Percentiles rank a stretch among this genome's conserved stretches.
Conservation (phyloP, 2,113 vertebrate genomes). For the Poecile atricapillus region DNA sequence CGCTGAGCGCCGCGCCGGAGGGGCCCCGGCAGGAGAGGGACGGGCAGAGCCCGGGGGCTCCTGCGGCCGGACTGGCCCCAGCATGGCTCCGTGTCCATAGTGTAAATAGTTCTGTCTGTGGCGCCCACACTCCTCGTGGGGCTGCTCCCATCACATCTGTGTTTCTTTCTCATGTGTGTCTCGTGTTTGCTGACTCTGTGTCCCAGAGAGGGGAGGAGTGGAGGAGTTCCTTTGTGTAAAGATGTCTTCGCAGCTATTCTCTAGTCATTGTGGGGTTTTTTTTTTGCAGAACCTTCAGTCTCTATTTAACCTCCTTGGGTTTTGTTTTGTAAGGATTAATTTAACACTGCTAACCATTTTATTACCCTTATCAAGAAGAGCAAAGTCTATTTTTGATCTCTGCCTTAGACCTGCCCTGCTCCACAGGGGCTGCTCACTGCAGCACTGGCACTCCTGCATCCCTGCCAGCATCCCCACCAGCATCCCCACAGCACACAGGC, state of each 20-base stretch:
- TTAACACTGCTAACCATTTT: conserved; percentile 63
- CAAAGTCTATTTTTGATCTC: conserved; percentile 65
- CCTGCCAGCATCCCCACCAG: background rate
- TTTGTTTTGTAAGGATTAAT: conserved; percentile 63
- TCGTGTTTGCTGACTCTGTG: background rate
- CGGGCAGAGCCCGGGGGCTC: conserved; percentile 7
- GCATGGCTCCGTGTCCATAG: background rate
- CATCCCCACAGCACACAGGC: fast-evolving
- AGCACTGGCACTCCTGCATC: background rate
- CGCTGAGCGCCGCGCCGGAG: background rate
- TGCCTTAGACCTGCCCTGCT: background rate
- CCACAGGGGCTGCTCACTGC: background rate
- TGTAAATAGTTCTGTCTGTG: conserved; percentile 46
- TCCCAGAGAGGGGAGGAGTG: background rate
- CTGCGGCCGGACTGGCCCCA: background rate
- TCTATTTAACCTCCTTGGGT: conserved; percentile 36
- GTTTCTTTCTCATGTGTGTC: conserved; percentile 11
- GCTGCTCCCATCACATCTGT: background rate
- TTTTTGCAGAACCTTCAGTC: background rate
- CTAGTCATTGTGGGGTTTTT: conserved; percentile 13
- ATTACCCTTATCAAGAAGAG: conserved; percentile 58
- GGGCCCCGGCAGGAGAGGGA: background rate
- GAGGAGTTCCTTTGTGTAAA: background rate
- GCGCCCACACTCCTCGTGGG: background rate
- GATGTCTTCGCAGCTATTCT: conserved; percentile 43